phyloP scores from a whole-genome alignment of 2,113 vertebrate genomes.

The Heterocephalus glaber region DNA sequence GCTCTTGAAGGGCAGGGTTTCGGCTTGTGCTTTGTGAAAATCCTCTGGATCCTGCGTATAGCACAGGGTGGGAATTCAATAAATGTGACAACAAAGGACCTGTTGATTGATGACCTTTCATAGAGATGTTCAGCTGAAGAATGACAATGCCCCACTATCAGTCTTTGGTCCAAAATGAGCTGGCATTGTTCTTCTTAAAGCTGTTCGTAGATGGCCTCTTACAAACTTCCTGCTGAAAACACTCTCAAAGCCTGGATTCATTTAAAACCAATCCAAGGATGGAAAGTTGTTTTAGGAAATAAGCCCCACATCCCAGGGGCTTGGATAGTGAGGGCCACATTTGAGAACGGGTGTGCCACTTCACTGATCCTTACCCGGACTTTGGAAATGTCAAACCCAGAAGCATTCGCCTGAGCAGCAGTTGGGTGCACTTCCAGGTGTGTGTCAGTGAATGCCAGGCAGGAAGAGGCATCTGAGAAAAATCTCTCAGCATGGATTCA shows the following conservation, averaged over 20 bases:
- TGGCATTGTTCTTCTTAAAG: conserved; percentile 46
- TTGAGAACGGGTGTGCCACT: conserved; percentile 67
- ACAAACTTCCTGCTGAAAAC: conserved; percentile 59
- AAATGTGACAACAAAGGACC: not conserved
- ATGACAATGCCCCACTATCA: not conserved
- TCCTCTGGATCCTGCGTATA: not conserved
- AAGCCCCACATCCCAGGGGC: conserved; percentile 45
- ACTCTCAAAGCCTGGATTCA: conserved; percentile 39
- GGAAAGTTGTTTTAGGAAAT: conserved; percentile 61
- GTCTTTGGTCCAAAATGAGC: not conserved
- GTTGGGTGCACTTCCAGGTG: not conserved
- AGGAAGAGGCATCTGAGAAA: not conserved
- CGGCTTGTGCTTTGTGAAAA: not conserved
- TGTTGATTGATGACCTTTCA: not conserved
- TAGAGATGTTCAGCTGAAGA: not conserved
- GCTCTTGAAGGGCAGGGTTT: not conserved
- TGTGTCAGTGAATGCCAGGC: not conserved
- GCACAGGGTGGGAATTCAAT: not conserved
- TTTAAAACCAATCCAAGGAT: conserved; percentile 70
- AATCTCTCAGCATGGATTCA: not conserved
- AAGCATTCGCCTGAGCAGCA: not conserved
- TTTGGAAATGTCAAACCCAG: conserved; percentile 68
- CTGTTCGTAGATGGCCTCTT: conserved; percentile 37
- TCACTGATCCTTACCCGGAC: conserved; percentile 63
- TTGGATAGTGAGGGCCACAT: not conserved